Evolutionary conservation across 2,888 invertebrate species (phyloP).

Genomic region (Acanthopleura granulata): DNA sequence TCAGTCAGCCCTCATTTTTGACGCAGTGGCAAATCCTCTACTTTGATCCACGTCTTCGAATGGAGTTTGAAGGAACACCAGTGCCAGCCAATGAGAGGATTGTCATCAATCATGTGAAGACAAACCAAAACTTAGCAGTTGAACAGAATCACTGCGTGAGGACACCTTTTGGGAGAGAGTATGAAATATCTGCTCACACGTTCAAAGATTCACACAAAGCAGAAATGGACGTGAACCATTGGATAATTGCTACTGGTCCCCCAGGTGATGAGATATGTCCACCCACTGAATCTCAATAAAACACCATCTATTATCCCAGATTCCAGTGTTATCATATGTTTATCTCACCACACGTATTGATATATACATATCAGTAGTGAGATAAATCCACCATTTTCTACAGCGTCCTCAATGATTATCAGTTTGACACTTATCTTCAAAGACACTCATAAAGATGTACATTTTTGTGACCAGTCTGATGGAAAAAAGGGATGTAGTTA

Average conservation of each 20-base stretch:
- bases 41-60: conserved; percentile 60
- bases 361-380: no score
- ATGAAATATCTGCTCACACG: conserved; percentile 64
- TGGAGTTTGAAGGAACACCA: conserved; percentile 63
- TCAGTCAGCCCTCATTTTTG: conserved; percentile 50
- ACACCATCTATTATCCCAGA: no score
- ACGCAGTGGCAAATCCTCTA: conserved; percentile 63
- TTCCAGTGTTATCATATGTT: no score
- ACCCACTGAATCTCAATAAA: conserved; percentile 20
- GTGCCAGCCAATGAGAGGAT: conserved; percentile 65
- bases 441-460: no score
- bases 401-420: no score
- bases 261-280: conserved; percentile 58
- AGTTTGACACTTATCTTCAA: no score
- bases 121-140: conserved; percentile 63
- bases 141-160: conserved; percentile 54
- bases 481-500: no score
- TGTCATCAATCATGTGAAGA: conserved; percentile 62
- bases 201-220: conserved; percentile 65
- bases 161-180: conserved; percentile 65
- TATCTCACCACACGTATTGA: no score
- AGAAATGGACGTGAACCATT: conserved; percentile 65
- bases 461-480: no score
- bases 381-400: no score
- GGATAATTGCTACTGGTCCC: conserved; percentile 58